Evolutionary conservation across 2,113 vertebrate species (phyloP), one percentile per base, ranked within the genome.

Genomic region (Mustela nigripes): DNA sequence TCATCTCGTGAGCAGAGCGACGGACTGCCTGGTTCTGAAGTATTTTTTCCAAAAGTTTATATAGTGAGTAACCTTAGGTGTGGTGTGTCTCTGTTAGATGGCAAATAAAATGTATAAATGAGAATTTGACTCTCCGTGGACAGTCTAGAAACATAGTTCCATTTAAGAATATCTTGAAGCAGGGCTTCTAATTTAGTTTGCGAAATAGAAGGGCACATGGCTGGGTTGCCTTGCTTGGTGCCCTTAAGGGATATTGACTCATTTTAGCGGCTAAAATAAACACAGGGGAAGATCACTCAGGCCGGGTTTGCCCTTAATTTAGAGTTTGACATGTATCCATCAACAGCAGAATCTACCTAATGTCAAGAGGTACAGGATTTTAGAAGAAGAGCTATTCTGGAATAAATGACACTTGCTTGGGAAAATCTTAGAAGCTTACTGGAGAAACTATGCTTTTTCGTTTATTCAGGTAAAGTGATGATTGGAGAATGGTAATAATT

Each of bases 181-280:
- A 82, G 76, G 74, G 21, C 42, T 91, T 93, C 62, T 11, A 67
- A 56, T 19, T 42, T 86, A 76, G 3, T 89, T 92, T 89, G 36
- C 31, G 56, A 58, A 92, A 81, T 31, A 88, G 58, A 63, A 74
- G 19, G 39, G 9, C 22, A 74, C 16, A 18, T 80, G 67, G 5
- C 22, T 92, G 63, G 11, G 4, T 83, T 89, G 26, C 50, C 45
- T 95, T 89, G 7, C 2, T 80, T 89, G n/a, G 36, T 89, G 14
- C 31, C 39, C 79, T 88, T 74, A 60, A 62, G 45, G 56, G n/a
- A 24, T 63, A 22, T n/a, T 7, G 24, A 62, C 33, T 82, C 28
- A 89, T 93, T 93, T 87, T 73, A 10, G 65, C 60, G 24, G 4
- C 14, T 74, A 90, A 97, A 95, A 94, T 62, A 50, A 96, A 97